Percentiles rank a stretch among this genome's conserved stretches.
Evolutionary conservation across 2,797 vertebrate genomes (phyloP).

Genomic region (Telmatherina bonti): DNA sequence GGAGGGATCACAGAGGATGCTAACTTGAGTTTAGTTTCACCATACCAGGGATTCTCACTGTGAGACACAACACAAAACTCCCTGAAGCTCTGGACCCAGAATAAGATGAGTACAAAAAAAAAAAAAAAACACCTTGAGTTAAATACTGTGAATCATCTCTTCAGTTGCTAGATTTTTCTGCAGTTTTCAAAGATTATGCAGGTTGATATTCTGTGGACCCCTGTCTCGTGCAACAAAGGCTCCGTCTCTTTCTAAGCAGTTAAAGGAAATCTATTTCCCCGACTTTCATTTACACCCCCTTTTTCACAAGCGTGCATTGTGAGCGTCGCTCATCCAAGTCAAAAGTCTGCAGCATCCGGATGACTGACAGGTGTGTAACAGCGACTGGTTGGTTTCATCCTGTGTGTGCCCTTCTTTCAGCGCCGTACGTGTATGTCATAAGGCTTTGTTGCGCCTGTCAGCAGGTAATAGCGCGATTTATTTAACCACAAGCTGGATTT

Average conservation of each 20-base stretch:
- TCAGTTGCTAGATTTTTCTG: conserved; percentile 17
- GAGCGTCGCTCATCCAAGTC: conserved; percentile 33
- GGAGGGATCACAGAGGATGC: conserved; percentile 36
- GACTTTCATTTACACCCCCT: conserved; percentile 32
- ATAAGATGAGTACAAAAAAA: conserved; percentile 27
- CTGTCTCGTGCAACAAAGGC: conserved; percentile 13
- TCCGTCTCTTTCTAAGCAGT: conserved; percentile 22
- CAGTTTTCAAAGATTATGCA: conserved; percentile 11
- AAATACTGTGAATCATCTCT: conserved; percentile 24
- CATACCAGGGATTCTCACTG: conserved; percentile 14
- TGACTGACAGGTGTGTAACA: conserved; percentile 40
- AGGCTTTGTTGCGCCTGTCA: conserved; percentile 65
- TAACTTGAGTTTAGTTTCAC: conserved; percentile 19
- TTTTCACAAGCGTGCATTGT: conserved; percentile 24
- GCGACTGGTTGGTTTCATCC: conserved; percentile 24
- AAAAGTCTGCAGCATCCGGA: conserved; percentile 21
- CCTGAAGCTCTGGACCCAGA: neutral
- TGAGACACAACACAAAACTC: conserved; percentile 23
- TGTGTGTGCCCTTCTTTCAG: conserved; percentile 5
- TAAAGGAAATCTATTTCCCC: conserved; percentile 34
- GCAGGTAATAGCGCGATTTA: conserved; percentile 74
- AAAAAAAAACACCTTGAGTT: conserved; percentile 13
- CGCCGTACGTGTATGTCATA: conserved; percentile 29
- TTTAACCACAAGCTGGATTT: conserved; percentile 66
- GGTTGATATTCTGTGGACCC: conserved; percentile 23